These are phyloP conservation scores for Eretmocerus hayati DNA, from an alignment of 2,888 invertebrate species.

Conservation along the genomic window DNA sequence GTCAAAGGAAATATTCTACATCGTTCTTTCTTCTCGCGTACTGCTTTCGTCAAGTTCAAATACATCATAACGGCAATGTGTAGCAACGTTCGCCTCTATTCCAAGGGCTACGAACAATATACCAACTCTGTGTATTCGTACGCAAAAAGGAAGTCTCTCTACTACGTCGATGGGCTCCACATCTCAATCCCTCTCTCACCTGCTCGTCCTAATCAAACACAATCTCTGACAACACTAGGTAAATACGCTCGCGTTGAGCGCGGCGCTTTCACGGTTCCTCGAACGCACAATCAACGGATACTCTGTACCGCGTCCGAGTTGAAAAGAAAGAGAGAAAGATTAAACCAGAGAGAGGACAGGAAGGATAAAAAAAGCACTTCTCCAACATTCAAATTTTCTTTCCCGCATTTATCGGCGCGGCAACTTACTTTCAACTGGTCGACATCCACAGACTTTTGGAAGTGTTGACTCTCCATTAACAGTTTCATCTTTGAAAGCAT, in stretches of 20 bases:
- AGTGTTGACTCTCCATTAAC: constrained; percentile 35
- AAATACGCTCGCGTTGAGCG: constrained; percentile 7
- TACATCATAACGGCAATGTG: too few relatives aligned
- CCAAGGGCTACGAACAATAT: too few relatives aligned
- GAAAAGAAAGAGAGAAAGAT: too few relatives aligned
- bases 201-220: constrained; percentile 45
- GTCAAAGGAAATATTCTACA: constrained; percentile 9
- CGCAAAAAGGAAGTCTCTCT: background rate
- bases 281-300: background rate
- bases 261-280: background rate
- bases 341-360: background rate
- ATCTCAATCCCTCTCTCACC: constrained; percentile 34
- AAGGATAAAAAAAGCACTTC: background rate
- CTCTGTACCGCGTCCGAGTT: too few relatives aligned
- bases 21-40: background rate
- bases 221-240: constrained; percentile 24
- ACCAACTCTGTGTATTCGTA: too few relatives aligned
- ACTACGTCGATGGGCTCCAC: too few relatives aligned
- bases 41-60: background rate
- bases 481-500: constrained; percentile 38
- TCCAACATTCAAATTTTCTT: background rate
- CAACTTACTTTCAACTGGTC: constrained; percentile 36
- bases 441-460: constrained; percentile 32
- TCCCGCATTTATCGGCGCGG: background rate
- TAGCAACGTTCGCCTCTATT: too few relatives aligned